Conservation (phyloP, 2,113 vertebrate genomes). For the Trochalopteron elliotii region DNA sequence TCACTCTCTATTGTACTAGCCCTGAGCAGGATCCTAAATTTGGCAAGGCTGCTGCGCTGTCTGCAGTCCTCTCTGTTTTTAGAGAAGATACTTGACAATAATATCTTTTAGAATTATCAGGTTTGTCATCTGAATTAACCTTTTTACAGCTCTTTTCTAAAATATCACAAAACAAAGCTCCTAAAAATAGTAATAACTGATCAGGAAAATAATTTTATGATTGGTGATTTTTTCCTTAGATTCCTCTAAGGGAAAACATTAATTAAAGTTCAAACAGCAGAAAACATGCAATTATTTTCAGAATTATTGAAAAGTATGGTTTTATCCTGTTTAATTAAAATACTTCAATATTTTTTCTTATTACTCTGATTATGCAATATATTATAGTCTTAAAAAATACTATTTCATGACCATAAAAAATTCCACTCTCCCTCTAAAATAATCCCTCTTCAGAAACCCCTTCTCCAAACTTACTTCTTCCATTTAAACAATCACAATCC, state of each 20-base stretch:
- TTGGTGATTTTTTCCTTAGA: neutral
- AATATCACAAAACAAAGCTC: neutral
- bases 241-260: neutral
- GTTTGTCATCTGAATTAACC: neutral
- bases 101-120: neutral
- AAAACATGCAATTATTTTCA: neutral
- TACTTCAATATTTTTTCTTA: neutral
- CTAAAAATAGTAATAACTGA: neutral
- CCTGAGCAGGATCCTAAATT: neutral
- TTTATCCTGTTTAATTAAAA: neutral
- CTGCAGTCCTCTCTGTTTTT: neutral
- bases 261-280: neutral
- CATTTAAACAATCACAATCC: neutral
- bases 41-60: neutral
- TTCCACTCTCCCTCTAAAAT: neutral
- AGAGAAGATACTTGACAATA: neutral
- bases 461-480: neutral
- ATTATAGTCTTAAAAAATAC: neutral
- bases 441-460: neutral
- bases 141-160: neutral
- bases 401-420: neutral
- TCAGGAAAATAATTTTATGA: neutral
- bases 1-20: neutral
- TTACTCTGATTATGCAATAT: neutral
- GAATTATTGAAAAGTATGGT: neutral